Evolutionary conservation across 2,888 invertebrate species (phyloP).

Genomic region (Cosmorhoe ocellata): DNA sequence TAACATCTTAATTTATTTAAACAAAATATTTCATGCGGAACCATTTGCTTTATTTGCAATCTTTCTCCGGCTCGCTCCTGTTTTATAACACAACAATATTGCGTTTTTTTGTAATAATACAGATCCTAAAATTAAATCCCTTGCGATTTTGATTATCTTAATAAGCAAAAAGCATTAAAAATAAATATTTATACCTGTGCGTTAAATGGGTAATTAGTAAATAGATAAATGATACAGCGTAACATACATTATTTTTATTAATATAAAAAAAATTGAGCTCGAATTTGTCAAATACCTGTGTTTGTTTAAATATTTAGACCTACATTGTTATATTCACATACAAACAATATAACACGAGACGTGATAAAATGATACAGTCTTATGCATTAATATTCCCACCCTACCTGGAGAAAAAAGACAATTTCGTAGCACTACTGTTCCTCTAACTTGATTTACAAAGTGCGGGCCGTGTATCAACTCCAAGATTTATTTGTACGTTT

Average conservation of each 20-base stretch:
- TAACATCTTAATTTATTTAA: too few relatives aligned
- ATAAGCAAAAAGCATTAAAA: constrained; percentile 46
- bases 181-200: constrained; percentile 18
- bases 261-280: too few relatives aligned
- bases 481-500: constrained; percentile 36
- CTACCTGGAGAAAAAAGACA: constrained; percentile 17
- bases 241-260: too few relatives aligned
- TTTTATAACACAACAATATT: constrained; percentile 26
- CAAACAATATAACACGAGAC: too few relatives aligned
- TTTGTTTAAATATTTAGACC: too few relatives aligned
- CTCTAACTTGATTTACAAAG: constrained; percentile 30
- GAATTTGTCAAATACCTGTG: too few relatives aligned
- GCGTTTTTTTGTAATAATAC: constrained; percentile 38
- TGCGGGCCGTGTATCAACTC: constrained; percentile 26
- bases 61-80: not conserved
- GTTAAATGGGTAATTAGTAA: too few relatives aligned
- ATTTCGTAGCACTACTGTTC: constrained; percentile 16
- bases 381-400: constrained; percentile 18
- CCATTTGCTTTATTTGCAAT: not conserved
- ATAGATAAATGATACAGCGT: too few relatives aligned
- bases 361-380: constrained; percentile 7
- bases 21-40: constrained; percentile 1
- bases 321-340: too few relatives aligned
- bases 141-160: constrained; percentile 54
- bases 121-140: constrained; percentile 44